Base-by-base conservation (phyloP, 2,888 invertebrate genomes). In the Siphlonurus alternatus region DNA sequence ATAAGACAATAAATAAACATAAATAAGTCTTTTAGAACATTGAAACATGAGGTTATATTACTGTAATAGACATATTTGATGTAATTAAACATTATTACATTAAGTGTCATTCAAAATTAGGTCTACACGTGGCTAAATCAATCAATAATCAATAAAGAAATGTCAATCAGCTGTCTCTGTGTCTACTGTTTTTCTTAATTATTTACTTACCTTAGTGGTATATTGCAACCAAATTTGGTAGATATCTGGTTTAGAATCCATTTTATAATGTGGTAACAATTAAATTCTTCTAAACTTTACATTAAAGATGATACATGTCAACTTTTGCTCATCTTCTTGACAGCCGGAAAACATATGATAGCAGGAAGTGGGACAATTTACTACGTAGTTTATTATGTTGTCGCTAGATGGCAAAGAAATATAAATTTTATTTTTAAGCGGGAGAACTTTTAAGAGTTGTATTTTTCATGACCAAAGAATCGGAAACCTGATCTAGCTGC, bases 201-300 rank as follows among this genome's bases (percentile, higher is more conserved):
- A 79, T 79, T 69, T 19, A 70, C 66, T 65, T 73, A 79, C 79
- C 77, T 79, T 79, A 65, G 79, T 79, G 67, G 79, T 79, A 70
- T 79, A 79, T 71, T 79, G 78, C 69, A 79, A 75, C 79, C 79
- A 79, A 65, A 78, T 72, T 70, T 78, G 77, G 71, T 79, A 79
- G 68, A 79, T 79, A 70, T 79, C 79, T 69, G 76, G 77, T 70
- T 78, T 79, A 24, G 71, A 69, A 68, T 75, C 75, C 74, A 75
- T 75, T 73, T 66, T 25, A 61, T 62, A 38, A 10, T 5, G 15
- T 38, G 15, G 5, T 38, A 38, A 10, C 38, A 38, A 5, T 38
- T 38, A 38, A 10, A 38, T 10, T 38, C 7, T 15, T 38, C 5
- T 38, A 38, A 38, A 10, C 5, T 38, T 38, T 10, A 38, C 15